Base-by-base conservation (phyloP, 2,797 vertebrate species). In the Cynodonichthys magdalenae region DNA sequence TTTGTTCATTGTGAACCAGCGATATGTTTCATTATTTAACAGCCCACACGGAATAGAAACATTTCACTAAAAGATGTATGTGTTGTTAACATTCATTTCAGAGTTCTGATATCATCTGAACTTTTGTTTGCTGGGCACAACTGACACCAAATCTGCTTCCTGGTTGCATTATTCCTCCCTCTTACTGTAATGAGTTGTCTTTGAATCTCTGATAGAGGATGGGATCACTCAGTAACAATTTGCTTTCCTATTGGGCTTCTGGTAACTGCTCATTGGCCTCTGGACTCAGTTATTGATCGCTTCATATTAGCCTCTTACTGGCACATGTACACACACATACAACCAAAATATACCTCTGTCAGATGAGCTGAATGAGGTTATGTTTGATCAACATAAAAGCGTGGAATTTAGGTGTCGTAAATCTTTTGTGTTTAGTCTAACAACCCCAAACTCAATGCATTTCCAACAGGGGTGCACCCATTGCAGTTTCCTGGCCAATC, bases 241-340 rank as follows among this genome's bases (percentile, higher is more conserved):
- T 48, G 31, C 14, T 59, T 52, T 66, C 31, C 53, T 29, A 55
- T 0, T 42, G 28, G n/a, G 36, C 42, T n/a, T 28, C 19, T 55
- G 24, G 48, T 48, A 27, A 63, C 49, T 42, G 28, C 56, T 47
- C 42, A 15, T 59, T 56, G 47, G 44, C 19, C 6, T 39, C 31
- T 36, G 44, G 39, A 0, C 15, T 50, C 44, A 2, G 29, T 19
- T 60, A 72, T 69, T 14, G 59, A 73, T 53, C n/a, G 7, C 47
- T 41, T 50, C 18, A 66, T 51, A 55, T 34, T 12, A 27, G 53
- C 50, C 17, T 62, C 51, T 79, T 70, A 65, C 72, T 28, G 59
- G 74, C 55, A 47, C 19, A 56, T n/a, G 44, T n/a, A 10, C 44
- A 47, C 18, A 6, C 10, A 24, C 34, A 42, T 7, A 46, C n/a